Evolutionary conservation across 2,888 invertebrate genomes (phyloP).

Genomic region (Baccha elongata): DNA sequence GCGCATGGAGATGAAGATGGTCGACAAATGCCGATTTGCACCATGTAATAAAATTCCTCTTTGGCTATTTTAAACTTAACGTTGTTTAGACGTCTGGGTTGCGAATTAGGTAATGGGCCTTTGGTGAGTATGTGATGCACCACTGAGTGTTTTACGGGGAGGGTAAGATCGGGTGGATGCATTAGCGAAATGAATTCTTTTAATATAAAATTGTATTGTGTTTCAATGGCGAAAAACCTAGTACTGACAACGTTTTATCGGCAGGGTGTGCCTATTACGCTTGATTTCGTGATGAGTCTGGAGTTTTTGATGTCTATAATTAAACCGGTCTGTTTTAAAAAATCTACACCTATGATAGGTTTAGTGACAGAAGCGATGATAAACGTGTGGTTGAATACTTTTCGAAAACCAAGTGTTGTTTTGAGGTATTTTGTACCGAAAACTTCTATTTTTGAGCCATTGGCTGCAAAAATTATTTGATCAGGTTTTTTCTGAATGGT

Average conservation of each 20-base stretch:
- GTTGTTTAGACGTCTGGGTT: too few species aligned
- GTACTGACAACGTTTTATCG: conserved; percentile 7
- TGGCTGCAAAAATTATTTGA: conserved; percentile 32
- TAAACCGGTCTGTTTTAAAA: too few species aligned
- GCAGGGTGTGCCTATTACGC: too few species aligned
- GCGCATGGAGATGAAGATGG: conserved; percentile 29
- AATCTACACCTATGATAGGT: conserved; percentile 35
- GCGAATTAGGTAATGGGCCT: conserved; percentile 27
- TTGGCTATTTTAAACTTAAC: conserved; percentile 35
- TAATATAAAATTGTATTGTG: not conserved
- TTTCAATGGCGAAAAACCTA: conserved; percentile 4
- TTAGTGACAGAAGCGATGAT: conserved; percentile 41
- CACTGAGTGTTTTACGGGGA: too few species aligned
- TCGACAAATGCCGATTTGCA: conserved; percentile 35
- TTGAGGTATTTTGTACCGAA: conserved; percentile 7
- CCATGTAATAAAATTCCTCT: conserved; percentile 35
- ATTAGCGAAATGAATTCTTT: not conserved
- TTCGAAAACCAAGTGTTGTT: conserved; percentile 17
- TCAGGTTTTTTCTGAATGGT: not conserved
- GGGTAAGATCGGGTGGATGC: too few species aligned
- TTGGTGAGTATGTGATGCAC: too few species aligned
- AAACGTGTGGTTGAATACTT: conserved; percentile 35
- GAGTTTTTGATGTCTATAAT: conserved; percentile 35
- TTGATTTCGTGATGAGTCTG: too few species aligned
- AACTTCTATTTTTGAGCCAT: conserved; percentile 24